Evolutionary conservation across 2,797 vertebrate species (phyloP).

Genomic region (Hydrophis major): DNA sequence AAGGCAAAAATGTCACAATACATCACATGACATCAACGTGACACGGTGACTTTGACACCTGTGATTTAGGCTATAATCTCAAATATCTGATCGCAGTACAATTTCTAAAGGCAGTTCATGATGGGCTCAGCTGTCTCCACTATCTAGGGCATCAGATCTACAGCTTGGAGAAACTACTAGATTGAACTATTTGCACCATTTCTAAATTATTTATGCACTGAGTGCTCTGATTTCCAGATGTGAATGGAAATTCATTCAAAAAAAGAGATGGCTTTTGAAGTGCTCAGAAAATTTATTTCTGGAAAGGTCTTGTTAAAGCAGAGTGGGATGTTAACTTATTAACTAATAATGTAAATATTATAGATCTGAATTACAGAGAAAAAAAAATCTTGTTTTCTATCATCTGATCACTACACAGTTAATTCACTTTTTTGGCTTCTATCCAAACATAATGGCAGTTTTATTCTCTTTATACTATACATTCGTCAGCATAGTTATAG

Average conservation of each 20-base stretch:
- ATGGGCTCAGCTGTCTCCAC: not conserved
- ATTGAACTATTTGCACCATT: not conserved
- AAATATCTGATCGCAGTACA: not conserved
- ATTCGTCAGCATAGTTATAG: slow-evolving; percentile 24
- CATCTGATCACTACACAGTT: slow-evolving; percentile 55
- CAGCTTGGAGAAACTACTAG: not conserved
- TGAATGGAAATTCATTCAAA: not conserved
- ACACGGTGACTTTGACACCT: not conserved
- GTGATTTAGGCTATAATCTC: not conserved
- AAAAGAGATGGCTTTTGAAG: slow-evolving; percentile 10
- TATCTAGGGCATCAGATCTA: not conserved
- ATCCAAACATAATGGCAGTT: slow-evolving; percentile 46
- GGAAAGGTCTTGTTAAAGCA: slow-evolving; percentile 51
- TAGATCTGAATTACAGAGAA: slow-evolving; percentile 30
- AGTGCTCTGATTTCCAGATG: not conserved
- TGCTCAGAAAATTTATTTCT: slow-evolving; percentile 44
- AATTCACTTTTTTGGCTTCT: slow-evolving; percentile 47
- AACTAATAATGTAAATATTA: slow-evolving; percentile 46
- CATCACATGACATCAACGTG: too few species aligned
- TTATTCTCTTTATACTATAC: slow-evolving; percentile 40
- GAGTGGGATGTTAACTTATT: slow-evolving; percentile 52
- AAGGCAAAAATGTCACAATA: too few species aligned
- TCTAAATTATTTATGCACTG: not conserved
- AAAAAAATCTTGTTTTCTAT: slow-evolving; percentile 22
- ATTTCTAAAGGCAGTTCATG: not conserved